Percentiles rank a stretch among this genome's conserved stretches.
Evolutionary conservation across 2,113 vertebrate species (phyloP).

Genomic region (Tretioscincus oriximinensis): DNA sequence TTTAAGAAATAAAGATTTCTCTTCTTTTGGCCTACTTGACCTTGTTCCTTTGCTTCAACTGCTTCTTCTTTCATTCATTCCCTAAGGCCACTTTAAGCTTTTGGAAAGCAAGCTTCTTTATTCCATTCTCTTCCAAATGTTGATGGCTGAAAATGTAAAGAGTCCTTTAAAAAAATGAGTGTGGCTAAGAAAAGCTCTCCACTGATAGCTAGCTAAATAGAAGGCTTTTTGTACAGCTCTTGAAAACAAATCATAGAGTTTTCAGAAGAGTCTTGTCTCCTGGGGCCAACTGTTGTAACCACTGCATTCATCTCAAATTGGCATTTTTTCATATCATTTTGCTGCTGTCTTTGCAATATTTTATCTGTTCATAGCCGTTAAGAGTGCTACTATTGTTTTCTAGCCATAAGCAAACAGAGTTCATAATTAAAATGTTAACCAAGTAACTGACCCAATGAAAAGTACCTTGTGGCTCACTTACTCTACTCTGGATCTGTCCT

Average conservation of each 20-base stretch:
- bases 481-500: no score
- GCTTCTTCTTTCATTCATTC: slow-evolving; percentile 7
- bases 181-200: background rate
- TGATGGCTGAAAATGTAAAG: slow-evolving; percentile 28
- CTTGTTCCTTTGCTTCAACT: background rate
- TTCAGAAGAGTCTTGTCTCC: background rate
- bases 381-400: background rate
- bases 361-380: background rate
- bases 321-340: background rate
- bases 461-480: no score
- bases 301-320: background rate
- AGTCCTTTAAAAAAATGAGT: slow-evolving; percentile 19
- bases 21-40: slow-evolving; percentile 1
- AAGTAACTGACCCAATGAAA: no score
- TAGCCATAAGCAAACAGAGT: background rate
- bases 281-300: background rate
- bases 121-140: background rate
- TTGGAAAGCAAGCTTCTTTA: slow-evolving; percentile 9
- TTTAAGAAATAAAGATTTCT: slow-evolving; percentile 9
- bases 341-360: background rate
- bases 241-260: background rate
- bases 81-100: slow-evolving; percentile 24
- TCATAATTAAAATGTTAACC: background rate
- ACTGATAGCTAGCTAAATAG: background rate
- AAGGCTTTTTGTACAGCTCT: background rate